These are phyloP conservation scores for Leucoma salicis DNA, from an alignment of 2,888 invertebrate species.

Conservation along the genomic window DNA sequence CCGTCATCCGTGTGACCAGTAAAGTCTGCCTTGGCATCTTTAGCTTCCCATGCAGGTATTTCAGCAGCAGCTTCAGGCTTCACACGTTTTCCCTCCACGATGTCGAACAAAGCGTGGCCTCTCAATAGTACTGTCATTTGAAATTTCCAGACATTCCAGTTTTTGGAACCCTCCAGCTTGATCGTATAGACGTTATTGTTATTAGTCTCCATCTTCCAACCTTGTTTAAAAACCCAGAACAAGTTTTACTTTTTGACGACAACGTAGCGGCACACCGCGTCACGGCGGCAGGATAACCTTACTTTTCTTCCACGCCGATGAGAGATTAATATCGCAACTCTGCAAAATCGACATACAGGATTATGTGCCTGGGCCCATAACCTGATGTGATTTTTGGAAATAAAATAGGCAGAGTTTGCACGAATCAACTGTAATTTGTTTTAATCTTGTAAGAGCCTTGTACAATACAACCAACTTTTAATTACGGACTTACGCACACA, in stretches of 20 bases:
- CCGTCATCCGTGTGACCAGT: conserved; percentile 23
- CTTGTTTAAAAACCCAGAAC: not conserved
- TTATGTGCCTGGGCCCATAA: conserved; percentile 1
- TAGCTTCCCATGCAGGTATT: not conserved
- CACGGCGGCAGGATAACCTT: not conserved
- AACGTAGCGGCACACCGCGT: too few species aligned
- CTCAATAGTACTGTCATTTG: conserved; percentile 2
- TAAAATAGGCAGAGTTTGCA: too few species aligned
- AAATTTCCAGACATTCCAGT: conserved; percentile 7
- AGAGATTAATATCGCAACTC: too few species aligned
- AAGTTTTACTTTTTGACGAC: not conserved
- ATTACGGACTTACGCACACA: too few species aligned
- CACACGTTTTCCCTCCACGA: conserved; percentile 1
- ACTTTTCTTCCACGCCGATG: not conserved
- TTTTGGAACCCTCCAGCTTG: not conserved
- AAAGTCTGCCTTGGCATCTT: conserved; percentile 23
- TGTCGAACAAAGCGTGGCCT: conserved; percentile 4
- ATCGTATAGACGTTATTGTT: not conserved
- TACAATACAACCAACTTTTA: too few species aligned
- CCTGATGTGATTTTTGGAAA: too few species aligned
- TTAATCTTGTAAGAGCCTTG: too few species aligned
- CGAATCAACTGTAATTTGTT: too few species aligned
- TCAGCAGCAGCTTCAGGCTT: conserved; percentile 4
- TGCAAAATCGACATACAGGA: too few species aligned
- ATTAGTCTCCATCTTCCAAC: not conserved